Evolutionary conservation across 2,888 invertebrate genomes (phyloP), one percentile per base, ranked within the genome.

Genomic region (Muschampia staudingeri): DNA sequence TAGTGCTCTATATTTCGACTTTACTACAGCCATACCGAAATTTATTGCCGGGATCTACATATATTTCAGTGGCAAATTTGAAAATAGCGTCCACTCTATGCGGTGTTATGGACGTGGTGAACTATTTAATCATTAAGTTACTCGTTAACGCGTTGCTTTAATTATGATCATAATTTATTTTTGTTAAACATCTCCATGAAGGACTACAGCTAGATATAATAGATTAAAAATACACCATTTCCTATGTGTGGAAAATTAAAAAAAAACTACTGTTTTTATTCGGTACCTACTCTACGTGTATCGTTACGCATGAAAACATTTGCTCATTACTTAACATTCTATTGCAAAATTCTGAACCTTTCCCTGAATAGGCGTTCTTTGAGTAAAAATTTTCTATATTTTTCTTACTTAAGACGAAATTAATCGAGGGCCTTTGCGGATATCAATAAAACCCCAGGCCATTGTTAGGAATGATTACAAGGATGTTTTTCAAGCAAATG

Each of bases 391-490:
- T 87, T 87, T 86, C 83, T 82, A 84, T 88, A 92, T 94, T 94
- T 94, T 93, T 94, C 92, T 93, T 93, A 93, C 92, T 94, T 92
- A 94, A 94, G 92, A 91, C 91, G 90, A 94, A 94, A 95, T 95
- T 95, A 96, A 96, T 96, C 95, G 95, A 93, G 94, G 92, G 89
- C 92, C 93, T 94, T 94, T 90, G 91, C 93, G 94, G 94, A 94
- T 95, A 95, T 95, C 94, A 95, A 96, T 95, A 95, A 94, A 94
- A 91, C 94, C 94, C 90, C 89, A 87, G 92, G 94, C 94, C 92
- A 95, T 96, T 96, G 96, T 96, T 93, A 94, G 90, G 89, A 92
- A 93, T 95, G 94, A 95, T 95, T 95, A 95, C 93, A 94, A 94
- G 93, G 93, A 94, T 94, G 92, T 93, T 93, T 94, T 91, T 93